Evolutionary conservation across 1,140 invertebrate genomes (phyloP).

Genomic region (Drosophila hydei): DNA sequence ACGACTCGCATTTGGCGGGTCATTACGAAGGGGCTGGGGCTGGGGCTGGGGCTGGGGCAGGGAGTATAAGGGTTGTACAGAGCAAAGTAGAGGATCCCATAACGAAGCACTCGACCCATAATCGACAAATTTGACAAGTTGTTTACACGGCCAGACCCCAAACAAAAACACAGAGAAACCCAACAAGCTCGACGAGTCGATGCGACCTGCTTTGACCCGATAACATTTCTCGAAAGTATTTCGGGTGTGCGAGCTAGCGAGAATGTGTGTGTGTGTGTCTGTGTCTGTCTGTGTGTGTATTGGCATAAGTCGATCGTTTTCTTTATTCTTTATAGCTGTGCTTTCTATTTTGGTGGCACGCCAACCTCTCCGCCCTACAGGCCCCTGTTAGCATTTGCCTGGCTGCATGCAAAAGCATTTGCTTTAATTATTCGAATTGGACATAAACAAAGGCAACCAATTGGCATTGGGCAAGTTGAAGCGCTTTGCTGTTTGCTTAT

Average conservation of each 20-base stretch:
- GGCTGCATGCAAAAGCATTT: conserved; percentile 16
- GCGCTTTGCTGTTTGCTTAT: conserved; percentile 16
- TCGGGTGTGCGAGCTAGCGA: background rate
- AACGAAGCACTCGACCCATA: conserved; percentile 1
- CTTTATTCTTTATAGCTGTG: conserved; percentile 42
- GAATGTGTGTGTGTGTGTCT: background rate
- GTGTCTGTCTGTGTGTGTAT: conserved; percentile 5
- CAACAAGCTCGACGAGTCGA: conserved; percentile 3
- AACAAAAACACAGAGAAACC: background rate
- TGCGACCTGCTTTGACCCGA: conserved; percentile 15
- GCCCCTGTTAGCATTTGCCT: background rate
- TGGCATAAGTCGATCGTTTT: conserved; percentile 31
- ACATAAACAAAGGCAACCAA: conserved; percentile 49
- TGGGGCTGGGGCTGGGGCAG: background rate
- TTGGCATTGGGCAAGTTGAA: conserved; percentile 13
- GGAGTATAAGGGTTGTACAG: background rate
- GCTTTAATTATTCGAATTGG: conserved; percentile 49
- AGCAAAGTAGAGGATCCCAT: background rate
- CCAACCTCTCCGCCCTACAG: background rate
- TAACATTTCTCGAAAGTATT: conserved; percentile 36
- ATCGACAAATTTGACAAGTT: conserved; percentile 19
- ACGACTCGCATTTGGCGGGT: background rate
- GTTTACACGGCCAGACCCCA: conserved; percentile 27
- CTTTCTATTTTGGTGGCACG: conserved; percentile 37
- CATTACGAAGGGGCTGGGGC: background rate